Evolutionary conservation across 2,888 invertebrate genomes (phyloP).

Genomic region (Conistra vaccinii): DNA sequence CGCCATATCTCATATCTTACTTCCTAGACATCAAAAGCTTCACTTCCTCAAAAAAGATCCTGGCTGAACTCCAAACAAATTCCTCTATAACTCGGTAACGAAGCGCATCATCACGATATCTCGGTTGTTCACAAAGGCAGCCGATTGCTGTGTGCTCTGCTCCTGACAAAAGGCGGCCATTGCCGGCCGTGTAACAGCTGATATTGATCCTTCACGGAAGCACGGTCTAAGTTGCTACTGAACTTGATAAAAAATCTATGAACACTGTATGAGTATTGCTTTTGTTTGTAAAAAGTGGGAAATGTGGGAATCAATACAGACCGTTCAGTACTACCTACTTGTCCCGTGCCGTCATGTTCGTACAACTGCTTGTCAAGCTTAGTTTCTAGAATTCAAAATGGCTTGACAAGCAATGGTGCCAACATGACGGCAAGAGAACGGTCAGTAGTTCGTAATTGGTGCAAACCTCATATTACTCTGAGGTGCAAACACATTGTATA

Average conservation of each 20-base stretch:
- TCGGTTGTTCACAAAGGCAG: constrained; percentile 27
- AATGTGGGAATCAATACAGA: background rate
- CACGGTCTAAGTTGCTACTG: background rate
- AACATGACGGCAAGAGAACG: too few species aligned
- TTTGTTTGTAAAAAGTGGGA: constrained; percentile 2
- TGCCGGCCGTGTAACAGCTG: constrained; percentile 16
- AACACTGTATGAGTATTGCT: background rate
- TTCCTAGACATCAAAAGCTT: background rate
- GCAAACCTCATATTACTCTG: too few species aligned
- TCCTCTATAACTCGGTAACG: constrained; percentile 3
- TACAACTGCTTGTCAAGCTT: too few species aligned
- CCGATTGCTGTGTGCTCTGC: constrained; percentile 2
- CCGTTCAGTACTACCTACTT: too few species aligned
- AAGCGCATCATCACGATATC: constrained; percentile 35
- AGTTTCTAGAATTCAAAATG: too few species aligned
- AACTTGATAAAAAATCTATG: constrained; percentile 31
- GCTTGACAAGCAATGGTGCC: too few species aligned
- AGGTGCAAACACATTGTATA: background rate
- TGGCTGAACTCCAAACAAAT: constrained; percentile 2
- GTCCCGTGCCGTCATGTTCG: too few species aligned
- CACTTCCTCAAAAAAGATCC: constrained; percentile 10
- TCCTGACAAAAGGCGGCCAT: constrained; percentile 29
- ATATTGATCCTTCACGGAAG: constrained; percentile 21
- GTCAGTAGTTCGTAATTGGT: background rate
- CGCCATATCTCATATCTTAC: too few species aligned